Percentiles rank a stretch among this genome's conserved stretches.
These are phyloP conservation scores for Phaetusa simplex DNA, from an alignment of 2,113 vertebrate genomes.

Conservation along the genomic window DNA sequence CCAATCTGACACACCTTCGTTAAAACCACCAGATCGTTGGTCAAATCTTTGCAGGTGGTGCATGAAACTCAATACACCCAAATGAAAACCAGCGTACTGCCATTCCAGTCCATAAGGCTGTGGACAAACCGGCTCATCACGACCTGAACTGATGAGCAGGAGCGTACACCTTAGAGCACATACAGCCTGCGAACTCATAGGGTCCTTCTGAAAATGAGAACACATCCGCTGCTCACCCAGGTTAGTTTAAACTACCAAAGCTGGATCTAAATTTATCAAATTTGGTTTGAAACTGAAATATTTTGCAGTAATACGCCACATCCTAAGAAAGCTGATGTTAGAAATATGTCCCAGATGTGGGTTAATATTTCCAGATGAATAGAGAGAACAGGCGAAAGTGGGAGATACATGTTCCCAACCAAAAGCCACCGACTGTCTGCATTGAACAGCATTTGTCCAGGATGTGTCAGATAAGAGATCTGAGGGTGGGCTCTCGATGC, in stretches of 20 bases:
- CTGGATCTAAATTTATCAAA: neutral
- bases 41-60: neutral
- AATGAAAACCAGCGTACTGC: neutral
- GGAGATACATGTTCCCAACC: neutral
- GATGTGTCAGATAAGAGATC: neutral
- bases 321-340: neutral
- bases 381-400: neutral
- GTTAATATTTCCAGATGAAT: neutral
- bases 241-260: neutral
- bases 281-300: neutral
- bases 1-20: neutral
- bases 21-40: neutral
- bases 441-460: neutral
- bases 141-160: neutral
- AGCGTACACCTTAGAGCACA: accelerated
- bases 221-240: neutral
- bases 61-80: neutral
- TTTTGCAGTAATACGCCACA: neutral
- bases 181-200: neutral
- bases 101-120: neutral
- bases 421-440: neutral
- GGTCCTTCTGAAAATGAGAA: neutral
- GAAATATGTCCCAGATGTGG: neutral
- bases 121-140: neutral
- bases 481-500: neutral